These are phyloP conservation scores for Periophthalmus magnuspinnatus DNA, from an alignment of 2,797 vertebrate genomes.

Conservation along the genomic window DNA sequence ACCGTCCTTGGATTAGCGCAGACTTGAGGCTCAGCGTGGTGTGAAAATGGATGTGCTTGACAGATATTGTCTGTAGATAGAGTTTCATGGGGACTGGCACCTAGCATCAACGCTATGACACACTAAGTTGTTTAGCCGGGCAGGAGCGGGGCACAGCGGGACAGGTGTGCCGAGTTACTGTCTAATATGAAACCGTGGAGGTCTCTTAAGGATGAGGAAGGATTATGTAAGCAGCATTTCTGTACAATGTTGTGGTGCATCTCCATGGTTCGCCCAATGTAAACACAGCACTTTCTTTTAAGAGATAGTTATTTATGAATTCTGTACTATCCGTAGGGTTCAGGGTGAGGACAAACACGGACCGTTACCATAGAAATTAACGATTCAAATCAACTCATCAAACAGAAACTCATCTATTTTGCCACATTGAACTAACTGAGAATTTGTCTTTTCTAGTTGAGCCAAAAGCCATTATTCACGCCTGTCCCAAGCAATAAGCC, in stretches of 20 bases:
- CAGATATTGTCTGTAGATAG: conserved; percentile 50
- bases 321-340: too few species aligned
- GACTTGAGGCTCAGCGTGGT: conserved; percentile 30
- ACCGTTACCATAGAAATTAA: too few species aligned
- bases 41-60: conserved; percentile 46
- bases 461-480: too few species aligned
- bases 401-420: not conserved
- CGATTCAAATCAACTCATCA: too few species aligned
- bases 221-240: conserved; percentile 54
- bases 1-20: conserved; percentile 40
- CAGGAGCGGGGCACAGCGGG: conserved; percentile 38
- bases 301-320: too few species aligned
- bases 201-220: conserved; percentile 49
- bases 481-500: too few species aligned
- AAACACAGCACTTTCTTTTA: conserved; percentile 10
- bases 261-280: conserved; percentile 43
- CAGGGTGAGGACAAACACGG: too few species aligned
- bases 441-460: not conserved
- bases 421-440: not conserved
- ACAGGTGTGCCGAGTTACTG: conserved; percentile 58
- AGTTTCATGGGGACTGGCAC: conserved; percentile 41
- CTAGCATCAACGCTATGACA: conserved; percentile 35
- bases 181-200: conserved; percentile 51
- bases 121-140: conserved; percentile 43
- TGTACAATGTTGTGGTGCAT: conserved; percentile 40